Evolutionary conservation across 2,888 invertebrate genomes (phyloP).

Genomic region (Leptopilina myrica): DNA sequence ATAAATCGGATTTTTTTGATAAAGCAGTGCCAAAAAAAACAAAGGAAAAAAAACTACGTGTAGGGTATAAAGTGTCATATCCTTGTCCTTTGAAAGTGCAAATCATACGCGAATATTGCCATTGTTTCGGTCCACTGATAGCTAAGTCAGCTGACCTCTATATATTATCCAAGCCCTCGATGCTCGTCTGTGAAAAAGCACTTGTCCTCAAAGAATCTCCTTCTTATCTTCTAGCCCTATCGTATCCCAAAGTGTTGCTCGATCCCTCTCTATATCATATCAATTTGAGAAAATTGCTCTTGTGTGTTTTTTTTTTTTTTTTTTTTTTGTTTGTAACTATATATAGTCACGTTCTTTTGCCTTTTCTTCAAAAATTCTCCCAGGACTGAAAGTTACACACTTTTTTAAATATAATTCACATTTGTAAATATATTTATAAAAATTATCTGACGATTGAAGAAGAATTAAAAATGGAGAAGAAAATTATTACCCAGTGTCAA

Average conservation of each 20-base stretch:
- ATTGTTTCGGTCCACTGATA: slow-evolving; percentile 66
- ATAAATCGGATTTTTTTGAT: neutral
- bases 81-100: slow-evolving; percentile 40
- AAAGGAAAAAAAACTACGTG: neutral
- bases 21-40: slow-evolving; percentile 14
- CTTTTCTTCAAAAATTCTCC: no score
- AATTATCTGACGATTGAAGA: no score
- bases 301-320: no score
- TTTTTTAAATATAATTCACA: no score
- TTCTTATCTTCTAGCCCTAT: slow-evolving; percentile 29
- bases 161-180: slow-evolving; percentile 44
- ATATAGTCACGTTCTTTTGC: neutral
- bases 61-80: neutral
- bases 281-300: neutral
- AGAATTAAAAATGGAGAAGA: no score
- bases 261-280: slow-evolving; percentile 1
- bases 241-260: neutral
- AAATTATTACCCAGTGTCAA: no score
- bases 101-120: slow-evolving; percentile 64
- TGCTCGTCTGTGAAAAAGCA: slow-evolving; percentile 60
- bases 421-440: no score
- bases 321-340: neutral
- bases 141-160: slow-evolving; percentile 70
- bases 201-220: slow-evolving; percentile 51
- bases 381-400: no score